These are phyloP conservation scores for Antechinus flavipes DNA, from an alignment of 2,113 vertebrate species.

Conservation along the genomic window DNA sequence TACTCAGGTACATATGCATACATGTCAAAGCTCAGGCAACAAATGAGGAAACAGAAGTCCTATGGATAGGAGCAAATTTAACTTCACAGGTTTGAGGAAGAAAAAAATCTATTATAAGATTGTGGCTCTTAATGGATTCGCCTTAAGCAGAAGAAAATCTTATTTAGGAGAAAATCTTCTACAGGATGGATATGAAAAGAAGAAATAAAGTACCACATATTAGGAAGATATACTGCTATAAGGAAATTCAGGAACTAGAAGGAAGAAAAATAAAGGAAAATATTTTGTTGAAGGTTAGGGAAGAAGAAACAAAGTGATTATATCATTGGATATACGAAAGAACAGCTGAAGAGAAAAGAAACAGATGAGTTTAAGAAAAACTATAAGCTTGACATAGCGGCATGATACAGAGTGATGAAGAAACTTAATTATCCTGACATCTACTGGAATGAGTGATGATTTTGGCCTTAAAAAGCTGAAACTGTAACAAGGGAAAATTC, in stretches of 20 bases:
- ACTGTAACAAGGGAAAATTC: too few species aligned
- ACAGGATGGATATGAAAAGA: neutral
- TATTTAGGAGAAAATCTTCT: neutral
- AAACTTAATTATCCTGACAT: too few species aligned
- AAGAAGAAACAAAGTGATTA: neutral
- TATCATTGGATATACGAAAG: neutral
- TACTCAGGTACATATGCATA: neutral
- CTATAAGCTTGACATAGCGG: too few species aligned
- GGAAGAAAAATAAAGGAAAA: neutral
- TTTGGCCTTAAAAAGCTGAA: too few species aligned
- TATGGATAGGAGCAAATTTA: neutral
- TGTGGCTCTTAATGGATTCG: too few species aligned
- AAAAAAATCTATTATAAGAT: too few species aligned
- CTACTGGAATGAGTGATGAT: too few species aligned
- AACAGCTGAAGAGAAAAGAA: neutral
- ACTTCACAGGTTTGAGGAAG: neutral
- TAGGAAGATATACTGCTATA: neutral
- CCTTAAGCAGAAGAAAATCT: neutral
- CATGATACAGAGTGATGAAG: too few species aligned
- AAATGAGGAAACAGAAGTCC: neutral
- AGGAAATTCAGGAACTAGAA: neutral
- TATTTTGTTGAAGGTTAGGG: neutral
- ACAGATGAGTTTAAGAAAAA: neutral
- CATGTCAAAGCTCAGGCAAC: neutral
- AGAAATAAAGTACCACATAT: neutral